Base-by-base conservation (phyloP, 2,797 vertebrate species). In the Geotrypetes seraphini region DNA sequence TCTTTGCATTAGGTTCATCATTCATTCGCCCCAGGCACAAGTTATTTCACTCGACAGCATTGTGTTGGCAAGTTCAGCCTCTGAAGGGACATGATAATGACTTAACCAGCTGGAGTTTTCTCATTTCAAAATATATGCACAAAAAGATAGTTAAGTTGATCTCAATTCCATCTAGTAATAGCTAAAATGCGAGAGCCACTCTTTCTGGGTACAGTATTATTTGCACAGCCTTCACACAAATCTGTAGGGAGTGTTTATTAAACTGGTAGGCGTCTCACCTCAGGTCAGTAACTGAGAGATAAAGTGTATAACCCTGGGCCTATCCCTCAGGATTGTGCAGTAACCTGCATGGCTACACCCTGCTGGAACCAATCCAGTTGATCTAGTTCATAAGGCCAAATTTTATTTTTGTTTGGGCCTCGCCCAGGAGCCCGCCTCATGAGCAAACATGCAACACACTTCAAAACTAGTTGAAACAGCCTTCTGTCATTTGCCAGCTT, bases 381-480 rank as follows among this genome's bases (percentile, higher is more conserved):
- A 33, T 58, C 70, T 60, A 50, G 59, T 69, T 69, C 49, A 39
- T 50, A 46, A 7, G 47, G 53, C 34, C 44, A 56, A 50, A 63
- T 43, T 2, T 11, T 22, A 50, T 52, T 53, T 55, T 10, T 4
- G 19, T 39, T 53, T 47, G 44, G 33, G 33, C 25, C 24, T 2
- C 46, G 39, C 58, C 43, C 37, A 12, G 3, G 0, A 1, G 57
- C 47, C 52, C 51, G 25, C 33, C 41, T 22, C 31, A 36, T 36
- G 41, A 7, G 4, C 25, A 20, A 7, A 1, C 19, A 46, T 17
- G 25, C 16, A 30, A 28, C 20, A 24, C 19, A n/a, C 3, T n/a
- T 40, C 22, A 11, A 8, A 21, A 15, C 15, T 26, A 22, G 22
- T 18, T 19, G 5, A n/a, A 36, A 32, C 10, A 13, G 12, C 36